Percentiles rank a stretch among this genome's conserved stretches.
These are phyloP conservation scores for Forbesichthys agassizii DNA, from an alignment of 2,113 vertebrate genomes.

Conservation along the genomic window DNA sequence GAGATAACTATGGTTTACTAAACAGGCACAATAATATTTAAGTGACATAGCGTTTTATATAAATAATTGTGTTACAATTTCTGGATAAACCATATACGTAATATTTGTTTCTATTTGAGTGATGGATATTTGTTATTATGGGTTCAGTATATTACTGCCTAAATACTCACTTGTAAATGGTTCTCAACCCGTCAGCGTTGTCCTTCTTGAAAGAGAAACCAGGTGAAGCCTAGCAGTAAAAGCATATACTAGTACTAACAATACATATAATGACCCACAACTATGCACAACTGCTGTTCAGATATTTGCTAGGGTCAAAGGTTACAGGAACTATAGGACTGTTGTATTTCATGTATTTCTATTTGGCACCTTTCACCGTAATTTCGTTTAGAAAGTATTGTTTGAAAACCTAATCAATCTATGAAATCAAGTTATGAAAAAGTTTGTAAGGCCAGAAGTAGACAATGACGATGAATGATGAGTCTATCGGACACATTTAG, in stretches of 20 bases:
- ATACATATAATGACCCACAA: constrained; percentile 44
- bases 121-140: not conserved
- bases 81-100: no score
- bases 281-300: constrained; percentile 45
- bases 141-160: not conserved
- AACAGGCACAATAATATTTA: no score
- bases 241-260: constrained; percentile 19
- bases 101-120: no score
- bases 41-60: no score
- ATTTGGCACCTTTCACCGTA: not conserved
- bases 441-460: no score
- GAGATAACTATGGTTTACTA: no score
- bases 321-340: constrained; percentile 29
- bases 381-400: not conserved
- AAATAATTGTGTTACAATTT: no score
- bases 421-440: no score
- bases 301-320: constrained; percentile 29
- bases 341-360: constrained; percentile 6
- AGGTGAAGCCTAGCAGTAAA: constrained; percentile 43
- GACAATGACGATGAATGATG: no score
- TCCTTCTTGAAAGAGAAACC: constrained; percentile 47
- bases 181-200: not conserved
- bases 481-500: no score
- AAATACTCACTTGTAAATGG: not conserved
- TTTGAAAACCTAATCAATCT: no score